Evolutionary conservation across 2,888 invertebrate genomes (phyloP).

Genomic region (Cabera pusaria): DNA sequence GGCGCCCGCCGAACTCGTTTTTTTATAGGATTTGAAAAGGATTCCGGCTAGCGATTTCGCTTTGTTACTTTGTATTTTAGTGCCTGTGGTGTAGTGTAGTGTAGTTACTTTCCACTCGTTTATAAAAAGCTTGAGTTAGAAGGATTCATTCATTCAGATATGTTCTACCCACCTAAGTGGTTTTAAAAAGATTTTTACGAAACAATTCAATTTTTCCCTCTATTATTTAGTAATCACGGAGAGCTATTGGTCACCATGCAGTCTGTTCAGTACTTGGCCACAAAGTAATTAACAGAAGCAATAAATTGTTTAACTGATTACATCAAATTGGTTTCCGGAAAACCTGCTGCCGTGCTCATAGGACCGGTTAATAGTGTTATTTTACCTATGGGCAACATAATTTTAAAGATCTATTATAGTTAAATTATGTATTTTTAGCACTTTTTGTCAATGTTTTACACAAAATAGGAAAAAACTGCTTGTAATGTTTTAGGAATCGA

Average conservation of each 20-base stretch:
- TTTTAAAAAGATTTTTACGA: no score
- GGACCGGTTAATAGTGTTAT: no score
- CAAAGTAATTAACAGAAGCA: constrained; percentile 20
- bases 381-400: no score
- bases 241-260: constrained; percentile 15
- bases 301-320: constrained; percentile 24
- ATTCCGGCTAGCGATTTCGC: constrained; percentile 58
- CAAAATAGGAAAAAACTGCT: no score
- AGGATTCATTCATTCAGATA: no score
- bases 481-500: no score
- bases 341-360: no score
- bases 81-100: constrained; percentile 32
- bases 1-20: constrained; percentile 58
- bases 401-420: no score
- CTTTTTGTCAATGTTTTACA: no score
- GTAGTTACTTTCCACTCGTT: constrained; percentile 17
- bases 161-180: no score
- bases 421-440: no score
- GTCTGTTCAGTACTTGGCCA: constrained; percentile 9
- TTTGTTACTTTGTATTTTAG: constrained; percentile 48
- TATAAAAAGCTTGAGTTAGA: background rate
- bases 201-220: no score
- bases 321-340: constrained; percentile 26
- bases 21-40: constrained; percentile 60
- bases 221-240: constrained; percentile 4